Conservation (phyloP, 1,140 invertebrate genomes). For the Anagrus nilaparvatae region DNA sequence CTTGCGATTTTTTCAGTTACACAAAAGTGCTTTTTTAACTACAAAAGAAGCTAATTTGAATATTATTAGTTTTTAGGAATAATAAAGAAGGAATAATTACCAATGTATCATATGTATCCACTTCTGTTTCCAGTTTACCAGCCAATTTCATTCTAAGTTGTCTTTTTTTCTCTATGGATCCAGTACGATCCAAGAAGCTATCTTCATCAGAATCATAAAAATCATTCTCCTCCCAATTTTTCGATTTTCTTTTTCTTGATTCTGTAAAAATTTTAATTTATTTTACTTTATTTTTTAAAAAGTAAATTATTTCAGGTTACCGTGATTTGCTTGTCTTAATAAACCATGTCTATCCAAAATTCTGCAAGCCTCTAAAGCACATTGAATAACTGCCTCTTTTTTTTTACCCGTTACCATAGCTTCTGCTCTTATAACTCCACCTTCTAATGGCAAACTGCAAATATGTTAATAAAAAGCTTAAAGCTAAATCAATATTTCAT, state of each 20-base stretch:
- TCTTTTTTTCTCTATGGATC: conserved; percentile 81
- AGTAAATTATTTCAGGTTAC: conserved; percentile 35
- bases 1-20: conserved; percentile 48
- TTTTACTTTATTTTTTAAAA: conserved; percentile 9
- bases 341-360: conserved; percentile 77
- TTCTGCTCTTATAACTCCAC: conserved; percentile 70
- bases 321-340: conserved; percentile 66
- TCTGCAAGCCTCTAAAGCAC: conserved; percentile 88
- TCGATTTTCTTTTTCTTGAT: conserved; percentile 57
- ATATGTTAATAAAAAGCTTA: conserved; percentile 14
- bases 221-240: conserved; percentile 80
- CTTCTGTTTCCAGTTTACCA: conserved; percentile 47
- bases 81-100: conserved; percentile 38
- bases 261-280: conserved; percentile 41
- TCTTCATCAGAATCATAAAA: conserved; percentile 97
- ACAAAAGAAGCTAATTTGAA: conserved; percentile 18
- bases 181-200: conserved; percentile 89
- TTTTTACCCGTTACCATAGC: conserved; percentile 83
- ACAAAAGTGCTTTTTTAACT: conserved; percentile 59
- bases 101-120: conserved; percentile 73
- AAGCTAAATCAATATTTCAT: conserved; percentile 5
- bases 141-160: conserved; percentile 62
- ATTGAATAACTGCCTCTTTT: conserved; percentile 87
- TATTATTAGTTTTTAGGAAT: conserved; percentile 2
- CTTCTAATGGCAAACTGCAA: conserved; percentile 67